Conservation (phyloP, 2,113 vertebrate genomes). For the Syngnathus scovelli region DNA sequence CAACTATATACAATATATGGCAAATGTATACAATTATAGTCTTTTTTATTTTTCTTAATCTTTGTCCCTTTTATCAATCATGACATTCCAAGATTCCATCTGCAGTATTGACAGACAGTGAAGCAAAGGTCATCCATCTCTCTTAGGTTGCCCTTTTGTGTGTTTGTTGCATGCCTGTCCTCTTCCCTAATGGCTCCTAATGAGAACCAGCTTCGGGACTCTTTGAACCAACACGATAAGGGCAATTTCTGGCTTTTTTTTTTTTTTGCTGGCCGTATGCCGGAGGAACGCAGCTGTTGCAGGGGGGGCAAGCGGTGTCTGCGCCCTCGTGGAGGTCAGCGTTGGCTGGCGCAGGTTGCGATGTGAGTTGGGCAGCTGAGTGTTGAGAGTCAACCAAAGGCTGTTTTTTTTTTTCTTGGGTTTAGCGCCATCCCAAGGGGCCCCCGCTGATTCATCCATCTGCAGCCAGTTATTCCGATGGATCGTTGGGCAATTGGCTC, state of each 20-base stretch:
- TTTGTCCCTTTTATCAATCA: too few relatives aligned
- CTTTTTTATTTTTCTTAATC: too few relatives aligned
- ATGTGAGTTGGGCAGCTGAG: slow-evolving; percentile 48
- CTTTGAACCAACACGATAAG: slow-evolving; percentile 58
- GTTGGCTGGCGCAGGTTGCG: slow-evolving; percentile 64
- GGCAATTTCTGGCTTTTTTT: slow-evolving; percentile 63
- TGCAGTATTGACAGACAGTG: too few relatives aligned
- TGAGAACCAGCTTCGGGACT: slow-evolving; percentile 56
- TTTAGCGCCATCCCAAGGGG: slow-evolving; percentile 30
- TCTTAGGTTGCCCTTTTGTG: slow-evolving; percentile 1
- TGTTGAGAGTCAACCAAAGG: slow-evolving; percentile 32
- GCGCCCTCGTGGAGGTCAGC: slow-evolving; percentile 55
- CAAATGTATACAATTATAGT: too few relatives aligned
- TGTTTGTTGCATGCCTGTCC: slow-evolving; percentile 52
- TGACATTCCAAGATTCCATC: too few relatives aligned
- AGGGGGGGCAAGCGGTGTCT: slow-evolving; percentile 34
- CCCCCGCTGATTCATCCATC: slow-evolving; percentile 48
- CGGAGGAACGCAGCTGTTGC: slow-evolving; percentile 67
- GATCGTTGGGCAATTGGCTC: slow-evolving; percentile 19
- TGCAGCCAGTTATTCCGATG: slow-evolving; percentile 45
- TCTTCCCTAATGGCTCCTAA: slow-evolving; percentile 57
- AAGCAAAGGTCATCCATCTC: slow-evolving; percentile 2
- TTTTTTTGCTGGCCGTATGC: slow-evolving; percentile 54
- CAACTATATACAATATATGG: too few relatives aligned
- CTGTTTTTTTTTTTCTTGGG: slow-evolving; percentile 31